Evolutionary conservation across 2,888 invertebrate species (phyloP), one percentile per base, ranked within the genome.

Genomic region (Hyalella azteca): DNA sequence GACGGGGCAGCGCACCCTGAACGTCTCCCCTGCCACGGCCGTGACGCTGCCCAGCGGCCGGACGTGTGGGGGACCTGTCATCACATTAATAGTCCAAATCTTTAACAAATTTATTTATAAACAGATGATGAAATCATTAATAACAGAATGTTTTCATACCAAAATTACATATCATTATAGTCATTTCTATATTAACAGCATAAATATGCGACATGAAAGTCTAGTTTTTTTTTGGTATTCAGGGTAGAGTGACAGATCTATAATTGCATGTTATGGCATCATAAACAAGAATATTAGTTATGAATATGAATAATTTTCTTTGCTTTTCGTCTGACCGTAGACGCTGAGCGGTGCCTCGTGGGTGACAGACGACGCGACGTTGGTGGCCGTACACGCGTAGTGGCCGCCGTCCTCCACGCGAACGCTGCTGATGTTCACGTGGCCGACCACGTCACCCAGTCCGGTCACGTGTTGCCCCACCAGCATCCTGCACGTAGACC

Each of bases 21-120:
- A 91, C 29, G 93, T 95, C 87, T 96, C 95, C 78, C 96, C 95
- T 79, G 96, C 95, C 48, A 96, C 95, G 84, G 96, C 95, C 40
- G 95, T 94, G 86, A 95, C 94, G 89, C 95, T 95, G 88, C 95
- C 95, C 95, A 96, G 96, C 80, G 94, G 92, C 26, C 95, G 92
- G 79, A 96, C 94, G 88, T 94, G 95, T 1, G 96, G 96, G 84
- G 94, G 89, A 40, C 96, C 96, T 83, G 45, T 9, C n/a, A n/a
- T n/a, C n/a, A n/a, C n/a, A n/a, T n/a, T n/a, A n/a, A n/a, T n/a
- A n/a, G n/a, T n/a, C n/a, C n/a, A n/a, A n/a, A n/a, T n/a, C n/a
- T n/a, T n/a, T n/a, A n/a, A n/a, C n/a, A n/a, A n/a, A n/a, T n/a
- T n/a, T n/a, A n/a, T n/a, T n/a, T n/a, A n/a, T n/a, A n/a, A n/a